A percentile compares a stretch with the other conserved stretches of the same genome.
Evolutionary conservation across 2,888 invertebrate genomes (phyloP).

Genomic region (Ephialtes manifestator): DNA sequence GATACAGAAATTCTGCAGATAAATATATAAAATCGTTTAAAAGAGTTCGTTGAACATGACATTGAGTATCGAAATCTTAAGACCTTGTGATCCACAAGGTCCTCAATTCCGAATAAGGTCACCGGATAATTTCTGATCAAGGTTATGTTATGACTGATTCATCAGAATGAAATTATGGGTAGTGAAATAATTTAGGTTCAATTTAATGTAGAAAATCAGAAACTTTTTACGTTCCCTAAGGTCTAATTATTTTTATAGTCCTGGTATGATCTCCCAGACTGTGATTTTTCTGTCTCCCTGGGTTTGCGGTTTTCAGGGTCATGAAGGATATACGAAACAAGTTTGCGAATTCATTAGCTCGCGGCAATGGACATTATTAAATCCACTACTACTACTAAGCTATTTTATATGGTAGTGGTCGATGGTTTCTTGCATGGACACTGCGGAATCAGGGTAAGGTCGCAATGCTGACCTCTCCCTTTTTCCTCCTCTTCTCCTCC

Average conservation of each 20-base stretch:
- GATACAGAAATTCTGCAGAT: slow-evolving; percentile 11
- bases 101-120: slow-evolving; percentile 10
- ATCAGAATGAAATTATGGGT: too few species aligned
- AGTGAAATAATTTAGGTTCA: too few species aligned
- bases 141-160: background rate
- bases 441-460: slow-evolving; percentile 82
- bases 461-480: slow-evolving; percentile 77
- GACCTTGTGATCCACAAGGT: background rate
- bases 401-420: background rate
- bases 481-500: slow-evolving; percentile 67
- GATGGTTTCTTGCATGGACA: slow-evolving; percentile 24
- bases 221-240: too few species aligned
- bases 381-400: background rate
- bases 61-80: slow-evolving; percentile 10
- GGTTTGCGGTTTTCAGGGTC: slow-evolving; percentile 2
- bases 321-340: slow-evolving; percentile 8
- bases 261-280: too few species aligned
- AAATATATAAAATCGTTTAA: slow-evolving; percentile 6
- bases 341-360: background rate
- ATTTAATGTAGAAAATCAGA: too few species aligned
- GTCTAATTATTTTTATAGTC: too few species aligned
- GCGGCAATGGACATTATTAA: slow-evolving; percentile 25
- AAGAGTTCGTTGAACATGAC: slow-evolving; percentile 29
- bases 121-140: slow-evolving; percentile 5
- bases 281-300: too few species aligned